These are phyloP conservation scores for Geopemphigus sp. DNA, from an alignment of 1,140 invertebrate genomes.

Conservation along the genomic window DNA sequence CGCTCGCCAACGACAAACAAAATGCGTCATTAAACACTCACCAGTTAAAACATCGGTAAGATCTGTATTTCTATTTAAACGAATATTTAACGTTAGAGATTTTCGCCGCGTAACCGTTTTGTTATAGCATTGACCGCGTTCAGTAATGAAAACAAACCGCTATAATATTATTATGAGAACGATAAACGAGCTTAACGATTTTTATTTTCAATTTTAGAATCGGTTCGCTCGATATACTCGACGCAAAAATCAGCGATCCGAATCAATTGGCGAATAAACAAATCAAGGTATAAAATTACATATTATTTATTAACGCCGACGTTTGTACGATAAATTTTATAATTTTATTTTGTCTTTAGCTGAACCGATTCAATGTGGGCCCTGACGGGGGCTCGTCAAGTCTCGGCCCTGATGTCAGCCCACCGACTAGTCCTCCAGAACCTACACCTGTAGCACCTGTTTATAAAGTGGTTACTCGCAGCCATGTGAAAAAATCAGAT, in stretches of 20 bases:
- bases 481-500: constrained; percentile 61
- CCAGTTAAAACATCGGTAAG: constrained; percentile 35
- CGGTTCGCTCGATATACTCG: constrained; percentile 1
- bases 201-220: not conserved
- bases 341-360: constrained; percentile 17
- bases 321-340: not conserved
- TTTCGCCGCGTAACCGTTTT: too few relatives aligned
- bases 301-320: not conserved
- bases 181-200: too few relatives aligned
- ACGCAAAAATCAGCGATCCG: constrained; percentile 14
- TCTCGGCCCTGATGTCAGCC: constrained; percentile 49
- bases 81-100: too few relatives aligned
- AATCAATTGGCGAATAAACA: constrained; percentile 22
- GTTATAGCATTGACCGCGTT: not conserved
- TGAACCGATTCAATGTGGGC: constrained; percentile 43
- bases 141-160: too few relatives aligned
- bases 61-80: not conserved
- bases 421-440: constrained; percentile 49
- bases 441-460: constrained; percentile 55
- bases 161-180: too few relatives aligned
- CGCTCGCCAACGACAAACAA: constrained; percentile 14
- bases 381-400: constrained; percentile 46
- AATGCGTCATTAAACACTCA: not conserved
- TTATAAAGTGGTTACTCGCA: constrained; percentile 58
- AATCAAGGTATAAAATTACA: constrained; percentile 8